Evolutionary conservation across 53 echinoderm and acorn worm species (phyloP).

Genomic region (Temnopleurus reevesii): DNA sequence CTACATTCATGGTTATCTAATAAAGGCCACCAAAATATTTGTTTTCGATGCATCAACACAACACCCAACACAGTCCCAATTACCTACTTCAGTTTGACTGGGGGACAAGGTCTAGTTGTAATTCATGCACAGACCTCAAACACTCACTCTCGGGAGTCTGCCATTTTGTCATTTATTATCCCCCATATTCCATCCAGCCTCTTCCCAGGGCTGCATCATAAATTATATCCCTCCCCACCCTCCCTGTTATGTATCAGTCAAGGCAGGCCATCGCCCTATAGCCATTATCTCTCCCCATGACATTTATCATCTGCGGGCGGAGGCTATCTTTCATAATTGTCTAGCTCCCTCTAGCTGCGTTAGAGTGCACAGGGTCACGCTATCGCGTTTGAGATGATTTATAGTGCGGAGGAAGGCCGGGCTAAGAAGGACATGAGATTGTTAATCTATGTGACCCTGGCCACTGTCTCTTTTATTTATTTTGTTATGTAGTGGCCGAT

Average conservation of each 20-base stretch:
- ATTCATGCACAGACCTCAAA: neutral
- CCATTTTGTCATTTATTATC: conserved; percentile 12
- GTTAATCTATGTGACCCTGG: neutral
- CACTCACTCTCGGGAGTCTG: neutral
- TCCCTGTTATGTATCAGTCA: neutral
- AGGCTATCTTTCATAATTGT: neutral
- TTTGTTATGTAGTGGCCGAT: neutral
- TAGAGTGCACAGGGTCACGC: neutral
- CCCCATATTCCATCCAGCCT: neutral
- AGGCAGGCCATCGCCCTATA: conserved; percentile 9
- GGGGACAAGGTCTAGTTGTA: neutral
- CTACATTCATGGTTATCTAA: too few species aligned
- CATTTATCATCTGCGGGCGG: conserved; percentile 3
- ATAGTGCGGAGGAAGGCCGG: neutral
- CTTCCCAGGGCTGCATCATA: conserved; percentile 21
- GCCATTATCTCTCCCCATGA: conserved; percentile 24
- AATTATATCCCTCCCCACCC: conserved; percentile 6
- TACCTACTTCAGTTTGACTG: neutral
- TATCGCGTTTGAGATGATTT: neutral
- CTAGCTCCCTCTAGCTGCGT: neutral
- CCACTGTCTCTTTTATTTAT: neutral
- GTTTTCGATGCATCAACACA: too few species aligned
- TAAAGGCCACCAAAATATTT: too few species aligned
- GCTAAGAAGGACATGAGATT: neutral
- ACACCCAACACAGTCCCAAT: too few species aligned